Evolutionary conservation across 2,888 invertebrate genomes (phyloP), one percentile per base, ranked within the genome.

Genomic region (Hypercompe scribonia): DNA sequence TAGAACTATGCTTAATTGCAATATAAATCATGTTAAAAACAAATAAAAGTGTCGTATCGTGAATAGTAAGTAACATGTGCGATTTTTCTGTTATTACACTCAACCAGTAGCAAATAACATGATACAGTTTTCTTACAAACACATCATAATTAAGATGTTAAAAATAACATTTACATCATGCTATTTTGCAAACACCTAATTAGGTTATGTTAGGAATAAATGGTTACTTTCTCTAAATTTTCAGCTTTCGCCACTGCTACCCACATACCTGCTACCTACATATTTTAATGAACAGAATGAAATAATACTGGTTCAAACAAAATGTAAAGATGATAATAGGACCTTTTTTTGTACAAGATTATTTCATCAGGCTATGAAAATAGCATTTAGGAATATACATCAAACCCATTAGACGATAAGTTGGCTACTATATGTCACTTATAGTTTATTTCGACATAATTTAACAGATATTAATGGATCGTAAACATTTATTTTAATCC

Each of bases 291-390:
- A 77, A 31, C 64, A 71, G 65, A 77, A 81, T 78, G 73, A 83
- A 78, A 76, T 81, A 86, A 86, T 86, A 86, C 85, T 86, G 85
- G 78, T 81, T 78, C 75, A 78, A 80, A 73, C 73, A 76, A 77
- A 79, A 79, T 77, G 63, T 70, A 61, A 67, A 68, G 50, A 70
- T 71, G 65, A 73, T 64, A 71, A 68, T 69, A 64, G 73, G 24
- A 67, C 46, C 50, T 58, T 77, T 54, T 75, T 85, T 83, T 83
- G 86, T 85, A 86, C 82, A 83, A 80, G 61, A 78, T 81, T 68
- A 72, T 76, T 77, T 70, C 69, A 67, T 71, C 63, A 71, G 69
- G 71, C 66, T 54, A 74, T 46, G 71, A 39, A 18, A 65, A 54
- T 50, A 64, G 70, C 70, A 71, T 67, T 54, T 21, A 69, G 34